phyloP scores from a whole-genome alignment of 2,113 vertebrate genomes.

The Brachyistius frenatus region DNA sequence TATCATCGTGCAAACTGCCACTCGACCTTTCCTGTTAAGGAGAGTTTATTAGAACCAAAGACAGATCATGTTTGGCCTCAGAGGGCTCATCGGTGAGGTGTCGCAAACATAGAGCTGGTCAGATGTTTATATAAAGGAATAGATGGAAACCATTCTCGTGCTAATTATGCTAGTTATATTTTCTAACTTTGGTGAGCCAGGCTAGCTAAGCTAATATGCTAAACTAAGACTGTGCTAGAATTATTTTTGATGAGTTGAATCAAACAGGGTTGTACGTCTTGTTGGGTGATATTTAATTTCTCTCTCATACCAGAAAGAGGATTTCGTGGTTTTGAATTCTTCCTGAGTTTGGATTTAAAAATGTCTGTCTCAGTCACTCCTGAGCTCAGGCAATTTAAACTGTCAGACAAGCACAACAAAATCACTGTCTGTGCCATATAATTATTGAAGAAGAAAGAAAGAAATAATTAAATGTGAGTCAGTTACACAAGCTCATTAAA shows the following conservation, averaged over 20 bases:
- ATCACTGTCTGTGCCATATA: constrained; percentile 62
- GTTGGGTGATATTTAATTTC: neutral
- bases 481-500: constrained; percentile 84
- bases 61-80: too few relatives aligned
- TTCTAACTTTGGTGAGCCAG: too few relatives aligned
- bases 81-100: too few relatives aligned
- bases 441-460: constrained; percentile 76
- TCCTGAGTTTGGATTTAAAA: constrained; percentile 15
- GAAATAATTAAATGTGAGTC: constrained; percentile 81
- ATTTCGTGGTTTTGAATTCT: constrained; percentile 13
- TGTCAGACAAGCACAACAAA: constrained; percentile 67
- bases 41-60: too few relatives aligned
- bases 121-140: too few relatives aligned
- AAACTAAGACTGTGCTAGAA: neutral
- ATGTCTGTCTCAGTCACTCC: constrained; percentile 35
- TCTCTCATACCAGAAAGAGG: neutral
- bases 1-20: neutral
- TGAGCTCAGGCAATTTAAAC: constrained; percentile 54
- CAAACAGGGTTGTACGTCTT: neutral
- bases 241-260: neutral
- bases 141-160: too few relatives aligned
- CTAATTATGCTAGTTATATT: too few relatives aligned
- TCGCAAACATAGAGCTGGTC: too few relatives aligned
- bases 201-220: neutral
- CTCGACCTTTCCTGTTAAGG: neutral